Conservation (phyloP, 2,888 invertebrate species). For the Metellina segmentata region DNA sequence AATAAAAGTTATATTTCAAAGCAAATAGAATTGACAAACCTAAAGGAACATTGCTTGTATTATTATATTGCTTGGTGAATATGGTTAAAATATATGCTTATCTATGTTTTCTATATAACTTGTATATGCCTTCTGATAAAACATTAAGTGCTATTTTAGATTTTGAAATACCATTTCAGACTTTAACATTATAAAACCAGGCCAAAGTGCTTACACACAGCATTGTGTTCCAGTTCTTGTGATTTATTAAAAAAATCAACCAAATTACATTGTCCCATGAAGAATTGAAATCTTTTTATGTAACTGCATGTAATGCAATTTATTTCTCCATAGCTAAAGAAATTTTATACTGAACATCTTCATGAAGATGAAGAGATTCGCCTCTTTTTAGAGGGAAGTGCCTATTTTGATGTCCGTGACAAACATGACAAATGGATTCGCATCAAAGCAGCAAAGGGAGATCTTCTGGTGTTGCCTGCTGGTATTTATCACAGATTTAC, state of each 20-base stretch:
- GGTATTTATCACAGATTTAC: constrained; percentile 99
- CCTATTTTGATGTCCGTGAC: constrained; percentile 97
- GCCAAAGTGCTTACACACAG: too few species aligned
- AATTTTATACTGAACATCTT: constrained; percentile 94
- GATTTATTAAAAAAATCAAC: constrained; percentile 85
- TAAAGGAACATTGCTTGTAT: too few species aligned
- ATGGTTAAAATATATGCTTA: too few species aligned
- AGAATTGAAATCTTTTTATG: constrained; percentile 84
- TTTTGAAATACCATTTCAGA: too few species aligned
- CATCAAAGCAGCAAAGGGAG: constrained; percentile 90
- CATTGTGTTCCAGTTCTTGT: too few species aligned
- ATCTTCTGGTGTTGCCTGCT: constrained; percentile 94
- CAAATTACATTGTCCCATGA: constrained; percentile 90
- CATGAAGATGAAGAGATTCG: constrained; percentile 98
- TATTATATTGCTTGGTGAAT: too few species aligned
- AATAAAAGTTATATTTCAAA: too few species aligned
- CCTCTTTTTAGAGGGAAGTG: constrained; percentile 89
- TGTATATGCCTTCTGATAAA: too few species aligned
- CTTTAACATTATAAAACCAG: too few species aligned
- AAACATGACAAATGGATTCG: constrained; percentile 93
- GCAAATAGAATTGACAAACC: too few species aligned
- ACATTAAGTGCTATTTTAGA: too few species aligned
- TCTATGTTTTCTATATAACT: too few species aligned
- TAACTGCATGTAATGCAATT: neutral
- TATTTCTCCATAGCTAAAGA: constrained; percentile 84